Conservation (phyloP, 2,797 vertebrate species). For the Coendou prehensilis region DNA sequence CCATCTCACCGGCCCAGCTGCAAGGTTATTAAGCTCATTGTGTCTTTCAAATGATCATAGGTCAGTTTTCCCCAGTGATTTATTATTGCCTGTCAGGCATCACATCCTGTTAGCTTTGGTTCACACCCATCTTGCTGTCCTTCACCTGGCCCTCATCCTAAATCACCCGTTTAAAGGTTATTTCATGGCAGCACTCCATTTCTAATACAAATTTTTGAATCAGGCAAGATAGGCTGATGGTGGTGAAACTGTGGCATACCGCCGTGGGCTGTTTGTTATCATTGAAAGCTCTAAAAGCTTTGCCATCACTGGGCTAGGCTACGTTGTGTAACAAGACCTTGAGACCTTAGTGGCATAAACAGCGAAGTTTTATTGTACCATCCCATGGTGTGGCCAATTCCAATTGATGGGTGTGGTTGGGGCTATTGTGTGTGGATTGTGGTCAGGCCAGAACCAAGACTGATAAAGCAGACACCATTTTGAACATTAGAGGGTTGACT, state of each 20-base stretch:
- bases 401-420: not conserved
- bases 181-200: not conserved
- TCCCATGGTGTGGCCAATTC: too few species aligned
- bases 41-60: not conserved
- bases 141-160: not conserved
- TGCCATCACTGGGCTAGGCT: not conserved
- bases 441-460: not conserved
- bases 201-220: not conserved
- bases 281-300: not conserved
- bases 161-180: not conserved
- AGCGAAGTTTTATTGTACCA: not conserved
- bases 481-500: not conserved
- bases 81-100: not conserved
- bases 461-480: not conserved
- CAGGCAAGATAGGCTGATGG: not conserved
- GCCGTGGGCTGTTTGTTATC: not conserved
- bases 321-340: not conserved
- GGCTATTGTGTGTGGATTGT: not conserved
- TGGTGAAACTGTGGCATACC: too few species aligned
- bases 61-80: not conserved
- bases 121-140: not conserved
- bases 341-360: not conserved
- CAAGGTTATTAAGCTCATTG: not conserved
- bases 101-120: not conserved
- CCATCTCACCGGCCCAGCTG: too few species aligned